Evolutionary conservation across 2,888 invertebrate genomes (phyloP), one percentile per base, ranked within the genome.

Genomic region (Scelioninae gen. 1): DNA sequence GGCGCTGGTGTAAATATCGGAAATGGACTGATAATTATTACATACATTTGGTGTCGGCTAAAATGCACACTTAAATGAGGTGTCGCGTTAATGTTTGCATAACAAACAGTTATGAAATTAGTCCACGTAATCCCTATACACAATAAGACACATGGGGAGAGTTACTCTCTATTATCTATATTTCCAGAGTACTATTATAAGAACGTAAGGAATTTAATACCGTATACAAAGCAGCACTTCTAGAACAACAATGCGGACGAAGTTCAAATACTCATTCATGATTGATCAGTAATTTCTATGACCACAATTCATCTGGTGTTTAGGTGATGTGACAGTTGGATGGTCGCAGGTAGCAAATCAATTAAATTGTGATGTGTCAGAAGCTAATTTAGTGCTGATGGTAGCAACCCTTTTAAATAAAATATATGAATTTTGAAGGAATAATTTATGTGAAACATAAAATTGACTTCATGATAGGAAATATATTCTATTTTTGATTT

Each of bases 11-110:
- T 51, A 60, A 76, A 66, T 66, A 66, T 65, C 49, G 68, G 55
- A 60, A 77, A 77, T 77, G 62, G 68, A 77, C 53, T 68, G 62
- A 68, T 77, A 53, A 77, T 68, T 77, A 77, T 60, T 68, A 68
- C 53, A 69, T 69, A 69, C 62, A 69, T 77, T 77, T 69, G 38
- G 53, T 47, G 69, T 45, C 47, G 53, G 34, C 45, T 51, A 40
- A 60, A 76, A 60, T 60, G 49, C 58, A 62, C 53, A 69, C 68
- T 77, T 69, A 77, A 77, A 68, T 77, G 53, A 38, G 38, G n/a
- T 11, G 29, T 29, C 47, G 29, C 47, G 68, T 60, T 69, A 68
- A 77, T 69, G 62, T 55, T 77, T 60, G 53, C 47, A 43, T 69
- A 45, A 53, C 77, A 69, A 69, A 69, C 68, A 77, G 45, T 77